A percentile compares a stretch with the other conserved stretches of the same genome.
Conservation (phyloP, 2,888 invertebrate genomes). For the Temnothorax ravouxi region DNA sequence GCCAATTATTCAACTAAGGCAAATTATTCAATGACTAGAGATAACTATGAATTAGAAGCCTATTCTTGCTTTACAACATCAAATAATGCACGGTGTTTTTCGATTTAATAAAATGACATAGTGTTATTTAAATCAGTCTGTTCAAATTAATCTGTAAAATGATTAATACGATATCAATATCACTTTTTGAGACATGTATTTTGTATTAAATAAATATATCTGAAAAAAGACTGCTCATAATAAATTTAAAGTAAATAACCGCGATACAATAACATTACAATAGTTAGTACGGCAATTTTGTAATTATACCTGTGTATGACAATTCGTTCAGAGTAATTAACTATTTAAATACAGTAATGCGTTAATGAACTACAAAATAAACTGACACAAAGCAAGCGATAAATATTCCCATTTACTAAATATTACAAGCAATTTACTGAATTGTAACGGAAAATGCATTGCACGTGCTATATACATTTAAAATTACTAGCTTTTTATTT, state of each 20-base stretch:
- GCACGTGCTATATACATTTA: background rate
- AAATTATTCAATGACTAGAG: background rate
- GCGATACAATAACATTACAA: background rate
- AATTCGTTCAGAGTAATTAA: slow-evolving; percentile 4
- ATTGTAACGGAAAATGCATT: background rate
- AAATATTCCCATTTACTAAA: slow-evolving; percentile 15
- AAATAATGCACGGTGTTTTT: background rate
- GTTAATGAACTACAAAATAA: slow-evolving; percentile 21
- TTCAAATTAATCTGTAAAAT: background rate
- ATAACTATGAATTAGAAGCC: slow-evolving; percentile 6
- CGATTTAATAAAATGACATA: background rate
- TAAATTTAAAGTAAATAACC: background rate
- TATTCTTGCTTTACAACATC: background rate
- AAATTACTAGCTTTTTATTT: background rate
- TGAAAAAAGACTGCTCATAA: background rate
- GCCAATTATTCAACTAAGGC: background rate
- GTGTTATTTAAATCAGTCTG: too few relatives aligned
- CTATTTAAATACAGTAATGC: slow-evolving; percentile 28
- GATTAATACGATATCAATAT: background rate
- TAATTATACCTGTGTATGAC: background rate
- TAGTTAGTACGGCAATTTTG: background rate
- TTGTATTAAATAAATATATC: background rate
- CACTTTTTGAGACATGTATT: background rate
- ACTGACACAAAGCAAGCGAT: background rate
- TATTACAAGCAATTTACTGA: slow-evolving; percentile 5